Conservation (phyloP, 2,797 vertebrate species). For the Ciconia nigra region DNA sequence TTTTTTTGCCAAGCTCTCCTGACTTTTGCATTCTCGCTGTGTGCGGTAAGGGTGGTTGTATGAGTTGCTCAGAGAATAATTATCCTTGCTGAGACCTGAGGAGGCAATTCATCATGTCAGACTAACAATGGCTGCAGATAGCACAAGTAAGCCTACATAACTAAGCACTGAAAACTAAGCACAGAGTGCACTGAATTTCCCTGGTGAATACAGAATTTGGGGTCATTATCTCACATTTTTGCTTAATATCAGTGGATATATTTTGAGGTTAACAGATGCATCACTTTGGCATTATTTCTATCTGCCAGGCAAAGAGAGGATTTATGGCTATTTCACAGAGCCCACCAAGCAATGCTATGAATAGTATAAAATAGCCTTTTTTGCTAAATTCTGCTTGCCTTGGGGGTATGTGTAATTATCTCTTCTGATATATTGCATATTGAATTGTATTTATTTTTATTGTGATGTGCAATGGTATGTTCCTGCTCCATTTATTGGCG, state of each 20-base stretch:
- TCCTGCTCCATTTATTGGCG: neutral
- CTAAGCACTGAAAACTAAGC: slow-evolving; percentile 27
- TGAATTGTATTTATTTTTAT: slow-evolving; percentile 36
- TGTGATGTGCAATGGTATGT: neutral
- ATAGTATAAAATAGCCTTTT: neutral
- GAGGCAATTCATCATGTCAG: slow-evolving; percentile 66
- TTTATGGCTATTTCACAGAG: slow-evolving; percentile 35
- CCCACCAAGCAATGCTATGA: neutral
- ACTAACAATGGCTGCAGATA: slow-evolving; percentile 37
- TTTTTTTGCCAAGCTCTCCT: neutral
- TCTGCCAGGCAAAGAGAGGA: slow-evolving; percentile 21
- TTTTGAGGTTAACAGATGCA: slow-evolving; percentile 21
- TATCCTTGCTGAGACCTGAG: slow-evolving; percentile 43
- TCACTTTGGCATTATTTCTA: slow-evolving; percentile 48
- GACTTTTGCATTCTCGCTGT: slow-evolving; percentile 18
- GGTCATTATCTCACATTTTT: slow-evolving; percentile 24
- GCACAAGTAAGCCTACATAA: slow-evolving; percentile 25
- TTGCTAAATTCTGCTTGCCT: slow-evolving; percentile 34
- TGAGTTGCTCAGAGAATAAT: slow-evolving; percentile 54
- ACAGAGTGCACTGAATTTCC: slow-evolving; percentile 30
- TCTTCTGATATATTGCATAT: slow-evolving; percentile 2
- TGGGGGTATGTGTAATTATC: slow-evolving; percentile 9
- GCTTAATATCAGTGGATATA: neutral
- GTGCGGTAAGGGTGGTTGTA: neutral
- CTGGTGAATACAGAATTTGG: slow-evolving; percentile 31